These are phyloP conservation scores for Procavia capensis DNA, from an alignment of 2,113 vertebrate genomes.

Conservation along the genomic window DNA sequence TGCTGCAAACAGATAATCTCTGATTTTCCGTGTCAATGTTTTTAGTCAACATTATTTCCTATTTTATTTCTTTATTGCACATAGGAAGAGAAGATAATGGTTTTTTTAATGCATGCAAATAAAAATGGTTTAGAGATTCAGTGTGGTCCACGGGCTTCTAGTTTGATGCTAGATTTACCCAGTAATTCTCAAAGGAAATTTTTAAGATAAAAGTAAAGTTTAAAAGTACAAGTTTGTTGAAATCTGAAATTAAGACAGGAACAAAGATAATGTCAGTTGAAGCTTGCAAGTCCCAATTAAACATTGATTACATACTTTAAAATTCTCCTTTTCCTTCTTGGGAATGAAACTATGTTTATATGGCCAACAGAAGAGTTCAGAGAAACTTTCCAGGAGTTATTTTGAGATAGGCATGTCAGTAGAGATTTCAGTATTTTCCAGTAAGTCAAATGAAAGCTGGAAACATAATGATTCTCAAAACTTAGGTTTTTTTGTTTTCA, in stretches of 20 bases:
- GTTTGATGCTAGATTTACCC: conserved; percentile 14
- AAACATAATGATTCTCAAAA: not conserved
- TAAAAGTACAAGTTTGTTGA: conserved; percentile 38
- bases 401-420: not conserved
- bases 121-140: not conserved
- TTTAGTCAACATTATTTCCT: not conserved
- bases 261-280: not conserved
- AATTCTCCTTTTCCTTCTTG: not conserved
- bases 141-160: not conserved
- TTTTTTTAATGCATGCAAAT: conserved; percentile 13
- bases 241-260: conserved; percentile 58
- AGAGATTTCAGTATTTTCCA: not conserved
- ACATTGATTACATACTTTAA: conserved; percentile 52
- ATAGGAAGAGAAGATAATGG: not conserved
- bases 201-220: conserved; percentile 2
- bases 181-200: not conserved
- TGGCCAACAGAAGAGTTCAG: not conserved
- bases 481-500: not conserved
- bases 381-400: not conserved
- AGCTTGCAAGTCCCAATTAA: conserved; percentile 42
- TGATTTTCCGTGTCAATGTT: not conserved
- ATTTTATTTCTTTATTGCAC: not conserved
- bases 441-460: not conserved
- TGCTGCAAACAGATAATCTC: not conserved
- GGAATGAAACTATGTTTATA: conserved; percentile 44